Evolutionary conservation across 2,113 vertebrate genomes (phyloP).

Genomic region (Himantopus leucocephalus): DNA sequence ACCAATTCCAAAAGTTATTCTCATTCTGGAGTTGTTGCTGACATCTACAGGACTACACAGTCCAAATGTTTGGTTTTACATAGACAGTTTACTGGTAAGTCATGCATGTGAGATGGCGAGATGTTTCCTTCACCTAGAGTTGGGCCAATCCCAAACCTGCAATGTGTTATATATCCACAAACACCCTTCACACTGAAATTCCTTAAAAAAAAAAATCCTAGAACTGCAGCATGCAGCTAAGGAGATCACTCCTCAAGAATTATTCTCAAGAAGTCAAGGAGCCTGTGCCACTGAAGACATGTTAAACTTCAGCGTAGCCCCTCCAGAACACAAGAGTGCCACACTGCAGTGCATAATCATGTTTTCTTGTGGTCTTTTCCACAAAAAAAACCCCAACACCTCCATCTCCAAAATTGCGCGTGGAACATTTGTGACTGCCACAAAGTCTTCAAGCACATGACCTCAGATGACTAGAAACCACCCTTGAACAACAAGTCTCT

Average conservation of each 20-base stretch:
- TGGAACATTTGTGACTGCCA: neutral
- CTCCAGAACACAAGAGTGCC: neutral
- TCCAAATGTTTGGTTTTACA: neutral
- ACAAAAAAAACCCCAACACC: neutral
- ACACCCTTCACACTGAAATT: neutral
- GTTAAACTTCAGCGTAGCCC: neutral
- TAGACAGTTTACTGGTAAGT: neutral
- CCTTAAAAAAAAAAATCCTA: neutral
- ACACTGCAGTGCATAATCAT: accelerated
- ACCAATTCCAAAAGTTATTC: neutral
- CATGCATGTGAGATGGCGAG: accelerated
- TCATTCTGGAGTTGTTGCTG: neutral
- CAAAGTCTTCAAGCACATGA: neutral
- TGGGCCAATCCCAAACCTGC: neutral
- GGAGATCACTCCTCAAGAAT: neutral
- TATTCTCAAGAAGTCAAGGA: neutral
- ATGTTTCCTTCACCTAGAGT: neutral
- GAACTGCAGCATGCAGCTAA: neutral
- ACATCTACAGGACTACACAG: neutral
- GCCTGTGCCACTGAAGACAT: neutral
- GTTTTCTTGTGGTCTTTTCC: neutral
- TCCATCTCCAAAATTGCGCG: neutral
- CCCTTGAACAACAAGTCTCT: neutral
- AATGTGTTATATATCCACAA: neutral
- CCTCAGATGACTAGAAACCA: neutral